These are phyloP conservation scores for Nerophis lumbriciformis DNA, from an alignment of 2,113 vertebrate species.

Conservation along the genomic window DNA sequence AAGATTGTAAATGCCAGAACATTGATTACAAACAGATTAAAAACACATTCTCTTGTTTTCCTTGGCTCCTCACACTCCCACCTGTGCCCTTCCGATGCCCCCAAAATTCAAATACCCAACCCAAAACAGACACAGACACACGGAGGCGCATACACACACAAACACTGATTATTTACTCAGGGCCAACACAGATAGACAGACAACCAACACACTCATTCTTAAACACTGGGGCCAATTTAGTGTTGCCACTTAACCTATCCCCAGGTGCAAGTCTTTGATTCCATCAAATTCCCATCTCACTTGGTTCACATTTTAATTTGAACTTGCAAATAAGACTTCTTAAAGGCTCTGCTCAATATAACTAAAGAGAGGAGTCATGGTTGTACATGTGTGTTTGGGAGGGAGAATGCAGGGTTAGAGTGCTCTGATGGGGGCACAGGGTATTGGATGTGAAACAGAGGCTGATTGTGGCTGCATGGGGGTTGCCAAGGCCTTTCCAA, in stretches of 20 bases:
- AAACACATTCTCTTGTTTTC: constrained; percentile 2
- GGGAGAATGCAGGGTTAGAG: constrained; percentile 34
- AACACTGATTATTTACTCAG: constrained; percentile 16
- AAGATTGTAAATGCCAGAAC: background rate
- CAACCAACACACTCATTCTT: too few relatives aligned
- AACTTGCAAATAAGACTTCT: constrained; percentile 47
- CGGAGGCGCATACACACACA: constrained; percentile 34
- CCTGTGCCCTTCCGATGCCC: constrained; percentile 38
- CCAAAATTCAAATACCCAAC: constrained; percentile 42
- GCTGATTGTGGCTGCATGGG: constrained; percentile 57
- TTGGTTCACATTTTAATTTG: constrained; percentile 47
- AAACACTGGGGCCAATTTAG: too few relatives aligned
- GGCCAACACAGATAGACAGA: too few relatives aligned
- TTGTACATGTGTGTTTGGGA: constrained; percentile 24
- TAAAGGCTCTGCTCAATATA: constrained; percentile 22
- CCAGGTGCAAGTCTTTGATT: too few relatives aligned
- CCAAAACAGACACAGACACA: constrained; percentile 43
- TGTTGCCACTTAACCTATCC: too few relatives aligned
- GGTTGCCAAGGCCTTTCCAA: constrained; percentile 62
- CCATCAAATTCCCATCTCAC: constrained; percentile 18
- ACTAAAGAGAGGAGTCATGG: constrained; percentile 31
- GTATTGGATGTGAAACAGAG: constrained; percentile 25
- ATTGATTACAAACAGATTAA: background rate
- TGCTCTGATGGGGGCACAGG: constrained; percentile 29
- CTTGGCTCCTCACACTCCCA: constrained; percentile 1